phyloP scores from a whole-genome alignment of 2,113 vertebrate genomes.

The Lophura nycthemera region DNA sequence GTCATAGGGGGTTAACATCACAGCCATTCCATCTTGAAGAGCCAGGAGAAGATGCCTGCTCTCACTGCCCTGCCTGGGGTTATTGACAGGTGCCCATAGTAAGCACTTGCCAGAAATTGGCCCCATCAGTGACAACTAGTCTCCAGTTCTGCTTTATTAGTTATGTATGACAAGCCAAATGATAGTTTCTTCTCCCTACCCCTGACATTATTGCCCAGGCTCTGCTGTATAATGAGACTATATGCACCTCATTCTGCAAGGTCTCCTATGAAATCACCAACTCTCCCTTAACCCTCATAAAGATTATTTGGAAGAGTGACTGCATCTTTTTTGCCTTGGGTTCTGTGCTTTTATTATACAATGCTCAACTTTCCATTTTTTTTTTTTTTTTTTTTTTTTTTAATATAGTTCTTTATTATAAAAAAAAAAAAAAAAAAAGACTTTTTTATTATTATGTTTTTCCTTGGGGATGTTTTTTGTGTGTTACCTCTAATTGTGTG shows the following conservation, averaged over 20 bases:
- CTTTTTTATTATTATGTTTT: constrained; percentile 46
- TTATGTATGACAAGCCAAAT: constrained; percentile 30
- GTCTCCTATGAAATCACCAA: constrained; percentile 22
- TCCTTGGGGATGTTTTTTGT: constrained; percentile 43
- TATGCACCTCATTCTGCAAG: background rate
- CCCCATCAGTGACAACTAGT: background rate
- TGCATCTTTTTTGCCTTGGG: constrained; percentile 56
- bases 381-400: background rate
- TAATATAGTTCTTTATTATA: constrained; percentile 64
- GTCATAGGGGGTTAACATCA: background rate
- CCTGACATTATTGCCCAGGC: background rate
- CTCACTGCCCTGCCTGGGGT: background rate
- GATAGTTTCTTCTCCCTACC: background rate
- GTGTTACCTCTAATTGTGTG: constrained; percentile 58
- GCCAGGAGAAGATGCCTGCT: background rate
- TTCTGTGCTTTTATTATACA: constrained; percentile 61
- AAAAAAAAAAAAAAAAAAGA: background rate
- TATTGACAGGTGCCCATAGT: background rate
- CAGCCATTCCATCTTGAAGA: background rate
- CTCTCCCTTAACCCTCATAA: constrained; percentile 19
- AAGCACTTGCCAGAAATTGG: background rate
- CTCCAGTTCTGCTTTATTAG: constrained; percentile 20
- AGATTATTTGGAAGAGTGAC: constrained; percentile 34
- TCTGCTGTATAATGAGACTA: constrained; percentile 33
- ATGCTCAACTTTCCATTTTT: background rate